A percentile compares a stretch with the other conserved stretches of the same genome.
These are phyloP conservation scores for Lacerta bilineata DNA, from an alignment of 2,797 vertebrate genomes.

Conservation along the genomic window DNA sequence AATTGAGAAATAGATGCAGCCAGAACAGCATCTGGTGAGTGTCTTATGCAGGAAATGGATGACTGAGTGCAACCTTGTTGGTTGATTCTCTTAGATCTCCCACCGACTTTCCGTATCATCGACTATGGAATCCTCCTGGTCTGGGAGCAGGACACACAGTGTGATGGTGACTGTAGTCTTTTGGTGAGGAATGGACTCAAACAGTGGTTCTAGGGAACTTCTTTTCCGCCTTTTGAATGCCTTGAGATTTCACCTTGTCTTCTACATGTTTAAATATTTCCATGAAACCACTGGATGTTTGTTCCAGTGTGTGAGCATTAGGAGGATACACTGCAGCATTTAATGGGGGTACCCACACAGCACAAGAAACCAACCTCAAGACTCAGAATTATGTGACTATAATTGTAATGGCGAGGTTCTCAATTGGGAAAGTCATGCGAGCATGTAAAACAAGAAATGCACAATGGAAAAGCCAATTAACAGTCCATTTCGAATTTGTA, in stretches of 20 bases:
- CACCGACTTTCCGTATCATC: not conserved
- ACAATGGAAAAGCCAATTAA: too few species aligned
- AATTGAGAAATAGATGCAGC: not conserved
- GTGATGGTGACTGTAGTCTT: not conserved
- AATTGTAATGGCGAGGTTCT: too few species aligned
- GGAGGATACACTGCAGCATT: too few species aligned
- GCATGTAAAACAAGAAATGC: too few species aligned
- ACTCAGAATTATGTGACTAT: too few species aligned
- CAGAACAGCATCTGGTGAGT: not conserved
- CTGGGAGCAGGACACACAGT: not conserved
- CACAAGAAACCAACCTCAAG: too few species aligned
- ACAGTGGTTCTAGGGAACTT: not conserved
- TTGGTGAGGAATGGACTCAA: not conserved
- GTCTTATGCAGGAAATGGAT: not conserved
- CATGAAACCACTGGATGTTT: not conserved
- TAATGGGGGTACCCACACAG: too few species aligned
- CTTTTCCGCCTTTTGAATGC: not conserved
- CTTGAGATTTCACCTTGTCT: not conserved
- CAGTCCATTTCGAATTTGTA: too few species aligned
- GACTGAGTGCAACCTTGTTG: not conserved
- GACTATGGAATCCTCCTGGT: not conserved
- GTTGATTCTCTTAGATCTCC: not conserved
- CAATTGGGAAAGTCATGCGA: too few species aligned
- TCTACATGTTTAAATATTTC: not conserved
- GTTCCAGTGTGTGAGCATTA: not conserved